phyloP scores from a whole-genome alignment of 1,140 invertebrate species.

The Battus philenor region DNA sequence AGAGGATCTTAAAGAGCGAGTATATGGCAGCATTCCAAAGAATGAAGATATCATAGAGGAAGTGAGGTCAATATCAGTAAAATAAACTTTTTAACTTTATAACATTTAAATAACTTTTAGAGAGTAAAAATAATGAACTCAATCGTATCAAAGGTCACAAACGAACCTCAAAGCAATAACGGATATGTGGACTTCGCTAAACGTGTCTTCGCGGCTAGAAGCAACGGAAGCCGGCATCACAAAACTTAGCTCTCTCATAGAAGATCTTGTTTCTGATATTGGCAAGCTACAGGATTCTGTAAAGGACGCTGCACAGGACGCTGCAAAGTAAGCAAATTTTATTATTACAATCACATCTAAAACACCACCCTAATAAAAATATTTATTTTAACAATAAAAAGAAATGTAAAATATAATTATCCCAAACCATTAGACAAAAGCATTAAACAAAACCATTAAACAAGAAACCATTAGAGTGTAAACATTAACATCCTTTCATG shows the following conservation, averaged over 20 bases:
- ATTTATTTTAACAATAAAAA: too few species aligned
- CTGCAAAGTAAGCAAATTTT: too few species aligned
- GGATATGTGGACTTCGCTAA: slow-evolving; percentile 63
- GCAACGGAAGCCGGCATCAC: slow-evolving; percentile 52
- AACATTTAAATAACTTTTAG: not conserved
- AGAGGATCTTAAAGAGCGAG: slow-evolving; percentile 51
- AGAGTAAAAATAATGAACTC: not conserved
- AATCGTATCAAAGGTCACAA: slow-evolving; percentile 41
- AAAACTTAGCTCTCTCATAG: slow-evolving; percentile 56
- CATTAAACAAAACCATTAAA: too few species aligned
- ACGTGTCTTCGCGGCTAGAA: slow-evolving; percentile 56
- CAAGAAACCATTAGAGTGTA: too few species aligned
- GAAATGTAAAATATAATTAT: too few species aligned
- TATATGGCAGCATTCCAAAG: slow-evolving; percentile 58
- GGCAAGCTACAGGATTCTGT: slow-evolving; percentile 31
- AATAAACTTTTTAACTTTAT: not conserved
- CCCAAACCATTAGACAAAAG: too few species aligned
- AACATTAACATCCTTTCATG: too few species aligned
- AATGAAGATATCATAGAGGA: slow-evolving; percentile 62
- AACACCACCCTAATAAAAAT: too few species aligned
- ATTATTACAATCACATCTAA: too few species aligned
- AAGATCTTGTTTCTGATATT: slow-evolving; percentile 49
- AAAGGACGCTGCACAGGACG: too few species aligned
- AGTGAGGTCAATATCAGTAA: slow-evolving; percentile 41
- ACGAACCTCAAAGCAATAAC: slow-evolving; percentile 58